Evolutionary conservation across 2,113 vertebrate genomes (phyloP).

Genomic region (Phrynocephalus versicolor): DNA sequence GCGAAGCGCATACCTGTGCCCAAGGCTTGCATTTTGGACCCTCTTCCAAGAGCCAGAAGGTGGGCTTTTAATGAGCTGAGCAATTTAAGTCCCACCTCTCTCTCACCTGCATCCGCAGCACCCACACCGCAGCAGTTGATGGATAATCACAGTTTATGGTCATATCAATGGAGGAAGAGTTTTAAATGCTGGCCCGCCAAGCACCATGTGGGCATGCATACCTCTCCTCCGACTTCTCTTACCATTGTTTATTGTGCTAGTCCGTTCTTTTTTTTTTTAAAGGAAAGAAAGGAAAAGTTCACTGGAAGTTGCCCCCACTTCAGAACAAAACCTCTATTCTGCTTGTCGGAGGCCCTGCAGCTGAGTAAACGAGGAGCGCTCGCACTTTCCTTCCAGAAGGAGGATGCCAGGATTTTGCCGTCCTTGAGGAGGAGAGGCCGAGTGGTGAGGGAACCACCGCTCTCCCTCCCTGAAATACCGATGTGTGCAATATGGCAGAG

Average conservation of each 20-base stretch:
- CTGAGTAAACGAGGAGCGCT: constrained; percentile 63
- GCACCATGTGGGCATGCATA: constrained; percentile 27
- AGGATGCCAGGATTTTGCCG: constrained; percentile 70
- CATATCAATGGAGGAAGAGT: constrained; percentile 6
- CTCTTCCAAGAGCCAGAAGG: neutral
- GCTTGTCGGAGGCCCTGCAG: constrained; percentile 69
- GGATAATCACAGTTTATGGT: neutral
- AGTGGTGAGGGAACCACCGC: constrained; percentile 66
- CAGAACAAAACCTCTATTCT: constrained; percentile 70
- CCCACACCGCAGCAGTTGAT: neutral
- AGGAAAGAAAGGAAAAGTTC: constrained; percentile 68
- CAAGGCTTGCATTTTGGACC: neutral
- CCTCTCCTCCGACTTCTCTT: constrained; percentile 48
- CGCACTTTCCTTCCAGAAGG: constrained; percentile 66
- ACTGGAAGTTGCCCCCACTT: constrained; percentile 59
- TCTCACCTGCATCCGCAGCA: neutral
- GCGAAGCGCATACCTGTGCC: neutral
- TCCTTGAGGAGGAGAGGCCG: constrained; percentile 52
- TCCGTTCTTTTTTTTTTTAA: constrained; percentile 44
- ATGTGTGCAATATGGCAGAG: constrained; percentile 45
- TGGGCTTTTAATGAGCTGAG: neutral
- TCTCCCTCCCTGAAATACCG: constrained; percentile 67
- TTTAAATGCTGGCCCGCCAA: constrained; percentile 1
- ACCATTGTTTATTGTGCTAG: constrained; percentile 69
- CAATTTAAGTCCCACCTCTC: neutral